Evolutionary conservation across 2,797 vertebrate genomes (phyloP), one percentile per base, ranked within the genome.

Genomic region (Chloroceryle inda): DNA sequence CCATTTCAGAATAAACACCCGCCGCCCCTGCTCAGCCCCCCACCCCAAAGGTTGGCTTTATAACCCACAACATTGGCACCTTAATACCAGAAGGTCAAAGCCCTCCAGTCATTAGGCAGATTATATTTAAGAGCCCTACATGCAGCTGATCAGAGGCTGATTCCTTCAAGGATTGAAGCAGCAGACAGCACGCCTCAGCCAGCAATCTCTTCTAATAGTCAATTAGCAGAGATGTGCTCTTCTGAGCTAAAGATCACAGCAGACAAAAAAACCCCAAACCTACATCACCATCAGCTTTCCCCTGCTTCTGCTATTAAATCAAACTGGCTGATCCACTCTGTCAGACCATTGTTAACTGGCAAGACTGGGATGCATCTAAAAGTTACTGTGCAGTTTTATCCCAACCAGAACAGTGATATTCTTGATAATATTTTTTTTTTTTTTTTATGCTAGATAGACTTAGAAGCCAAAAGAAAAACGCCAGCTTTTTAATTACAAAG

Each of bases 111-210:
- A 79, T 81, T 78, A 94, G 83, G 91, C 67, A 95, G 95, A 89
- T 82, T 90, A 89, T 67, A 84, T 84, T 90, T 90, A 90, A 92
- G 73, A 91, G 59, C 79, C 37, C 33, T 49, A 17, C 59, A 58
- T 52, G 82, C 91, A 77, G 95, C 82, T 93, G 61, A 93, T 92
- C 89, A 93, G 86, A 94, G 86, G 61, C 56, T 89, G 86, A 94
- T 23, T 93, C 92, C 91, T 82, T 85, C 86, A 94, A 92, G 94
- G 89, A 89, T 2, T 88, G 73, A 64, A 66, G 75, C 0, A 26
- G 64, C 75, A 88, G 92, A 44, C 67, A 58, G 89, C 0, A 0
- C 66, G 79, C 85, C 89, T 89, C 92, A 88, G 89, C 67, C 44
- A 86, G 71, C 92, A 84, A 92, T 76, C 87, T 75, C 20, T 0